These are phyloP conservation scores for Urocolius indicus DNA, from an alignment of 2,113 vertebrate species.

Conservation along the genomic window DNA sequence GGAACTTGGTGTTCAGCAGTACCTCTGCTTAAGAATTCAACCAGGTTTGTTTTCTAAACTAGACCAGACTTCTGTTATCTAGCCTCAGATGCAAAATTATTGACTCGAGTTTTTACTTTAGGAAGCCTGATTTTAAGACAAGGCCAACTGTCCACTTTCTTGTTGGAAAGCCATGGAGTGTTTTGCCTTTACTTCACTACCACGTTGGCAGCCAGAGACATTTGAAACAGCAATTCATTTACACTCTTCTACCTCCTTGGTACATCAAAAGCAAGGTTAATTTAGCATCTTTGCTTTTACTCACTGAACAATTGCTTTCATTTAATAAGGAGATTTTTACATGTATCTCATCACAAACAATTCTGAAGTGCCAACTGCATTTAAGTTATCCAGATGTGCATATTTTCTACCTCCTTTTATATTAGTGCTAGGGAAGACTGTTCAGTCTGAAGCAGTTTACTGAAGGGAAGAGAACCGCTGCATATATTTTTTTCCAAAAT, in stretches of 20 bases:
- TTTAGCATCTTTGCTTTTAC: background rate
- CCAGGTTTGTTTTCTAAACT: background rate
- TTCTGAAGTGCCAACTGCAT: background rate
- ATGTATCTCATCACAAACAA: background rate
- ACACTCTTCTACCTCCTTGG: background rate
- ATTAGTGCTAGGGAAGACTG: background rate
- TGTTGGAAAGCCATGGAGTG: background rate
- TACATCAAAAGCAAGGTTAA: background rate
- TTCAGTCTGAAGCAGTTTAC: background rate
- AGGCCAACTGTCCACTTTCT: background rate
- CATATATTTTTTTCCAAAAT: background rate
- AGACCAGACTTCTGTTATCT: background rate
- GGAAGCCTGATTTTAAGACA: background rate
- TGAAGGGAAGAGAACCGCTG: background rate
- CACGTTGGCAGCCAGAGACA: background rate
- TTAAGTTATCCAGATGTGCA: background rate
- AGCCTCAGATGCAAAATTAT: background rate
- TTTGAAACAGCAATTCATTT: background rate
- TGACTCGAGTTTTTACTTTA: background rate
- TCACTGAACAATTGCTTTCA: background rate
- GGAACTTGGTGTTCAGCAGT: background rate
- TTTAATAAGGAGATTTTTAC: background rate
- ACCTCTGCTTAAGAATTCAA: background rate
- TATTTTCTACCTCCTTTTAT: background rate
- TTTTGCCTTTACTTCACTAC: background rate